These are phyloP conservation scores for Astyanax mexicanus DNA, from an alignment of 2,797 vertebrate species.

Conservation along the genomic window DNA sequence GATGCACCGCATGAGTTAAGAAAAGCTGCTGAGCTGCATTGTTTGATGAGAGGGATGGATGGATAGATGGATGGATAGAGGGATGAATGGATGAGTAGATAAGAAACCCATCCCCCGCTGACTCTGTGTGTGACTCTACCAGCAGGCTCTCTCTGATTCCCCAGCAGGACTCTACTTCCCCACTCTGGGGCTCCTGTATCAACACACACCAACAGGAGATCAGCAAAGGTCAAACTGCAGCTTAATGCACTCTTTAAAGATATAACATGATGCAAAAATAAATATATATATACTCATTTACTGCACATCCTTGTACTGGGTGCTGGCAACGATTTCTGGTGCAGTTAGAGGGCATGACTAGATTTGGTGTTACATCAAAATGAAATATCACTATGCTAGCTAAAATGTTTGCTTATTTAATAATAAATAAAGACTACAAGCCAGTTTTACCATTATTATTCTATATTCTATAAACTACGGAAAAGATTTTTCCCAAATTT, in stretches of 20 bases:
- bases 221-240: neutral
- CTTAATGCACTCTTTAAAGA: neutral
- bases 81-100: conserved; percentile 38
- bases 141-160: conserved; percentile 73
- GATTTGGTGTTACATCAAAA: too few relatives aligned
- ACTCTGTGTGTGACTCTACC: conserved; percentile 62
- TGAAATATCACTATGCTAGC: too few relatives aligned
- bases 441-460: too few relatives aligned
- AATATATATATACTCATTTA: neutral
- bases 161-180: conserved; percentile 64
- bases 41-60: conserved; percentile 8
- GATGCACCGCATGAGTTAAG: neutral
- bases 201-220: conserved; percentile 13
- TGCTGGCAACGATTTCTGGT: too few relatives aligned
- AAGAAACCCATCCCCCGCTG: conserved; percentile 42
- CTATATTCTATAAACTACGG: too few relatives aligned
- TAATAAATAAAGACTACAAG: too few relatives aligned
- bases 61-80: too few relatives aligned
- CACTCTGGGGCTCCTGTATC: conserved; percentile 26
- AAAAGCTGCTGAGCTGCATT: neutral
- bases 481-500: too few relatives aligned
- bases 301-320: too few relatives aligned
- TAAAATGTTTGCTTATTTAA: too few relatives aligned
- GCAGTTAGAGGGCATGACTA: too few relatives aligned
- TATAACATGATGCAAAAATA: neutral